These are phyloP conservation scores for Erebia ligea DNA, from an alignment of 2,888 invertebrate genomes.

Conservation along the genomic window DNA sequence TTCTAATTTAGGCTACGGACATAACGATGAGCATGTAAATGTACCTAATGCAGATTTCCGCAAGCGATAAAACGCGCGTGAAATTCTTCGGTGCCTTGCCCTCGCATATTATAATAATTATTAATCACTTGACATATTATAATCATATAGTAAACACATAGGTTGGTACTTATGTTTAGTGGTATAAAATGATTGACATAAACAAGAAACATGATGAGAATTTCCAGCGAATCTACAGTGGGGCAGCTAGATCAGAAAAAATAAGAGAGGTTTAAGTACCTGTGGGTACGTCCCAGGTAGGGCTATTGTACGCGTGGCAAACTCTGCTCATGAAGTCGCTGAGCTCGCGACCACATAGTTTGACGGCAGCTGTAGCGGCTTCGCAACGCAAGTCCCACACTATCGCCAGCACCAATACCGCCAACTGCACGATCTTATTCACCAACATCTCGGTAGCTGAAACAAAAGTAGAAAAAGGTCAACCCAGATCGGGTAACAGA, in stretches of 20 bases:
- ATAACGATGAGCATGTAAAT: no score
- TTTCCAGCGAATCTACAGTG: no score
- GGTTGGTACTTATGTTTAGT: no score
- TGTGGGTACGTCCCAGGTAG: constrained; percentile 73
- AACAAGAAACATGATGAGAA: no score
- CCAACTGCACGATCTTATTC: constrained; percentile 59
- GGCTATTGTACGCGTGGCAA: constrained; percentile 75
- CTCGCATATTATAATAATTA: no score
- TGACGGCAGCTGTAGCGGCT: constrained; percentile 59
- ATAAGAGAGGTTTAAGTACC: neutral
- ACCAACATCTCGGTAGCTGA: constrained; percentile 61
- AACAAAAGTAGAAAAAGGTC: constrained; percentile 16
- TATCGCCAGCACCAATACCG: constrained; percentile 58
- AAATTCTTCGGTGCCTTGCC: no score
- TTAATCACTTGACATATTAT: no score
- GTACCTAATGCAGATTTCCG: no score
- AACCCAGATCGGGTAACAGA: neutral
- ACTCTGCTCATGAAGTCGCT: constrained; percentile 59
- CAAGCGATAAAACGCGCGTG: no score
- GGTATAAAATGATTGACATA: no score
- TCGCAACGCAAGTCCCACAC: constrained; percentile 57
- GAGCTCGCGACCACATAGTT: constrained; percentile 72
- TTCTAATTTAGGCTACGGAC: no score
- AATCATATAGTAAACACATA: no score
- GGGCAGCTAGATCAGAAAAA: neutral